Evolutionary conservation across 2,113 vertebrate species (phyloP).

Genomic region (Trogon surrucura): DNA sequence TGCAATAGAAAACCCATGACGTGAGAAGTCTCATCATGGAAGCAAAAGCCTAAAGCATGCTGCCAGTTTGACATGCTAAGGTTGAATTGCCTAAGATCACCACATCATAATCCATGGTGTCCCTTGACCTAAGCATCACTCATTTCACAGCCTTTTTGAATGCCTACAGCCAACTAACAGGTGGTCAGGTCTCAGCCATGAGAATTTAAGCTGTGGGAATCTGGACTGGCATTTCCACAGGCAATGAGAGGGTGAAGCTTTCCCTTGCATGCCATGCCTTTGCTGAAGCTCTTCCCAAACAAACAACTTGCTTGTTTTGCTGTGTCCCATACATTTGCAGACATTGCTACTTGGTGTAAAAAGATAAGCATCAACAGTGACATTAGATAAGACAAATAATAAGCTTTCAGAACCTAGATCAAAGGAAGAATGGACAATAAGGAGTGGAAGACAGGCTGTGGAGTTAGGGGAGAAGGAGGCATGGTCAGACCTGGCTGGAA

Average conservation of each 20-base stretch:
- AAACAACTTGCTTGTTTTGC: background rate
- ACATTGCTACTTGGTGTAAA: background rate
- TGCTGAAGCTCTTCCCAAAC: conserved; percentile 5
- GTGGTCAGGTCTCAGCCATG: background rate
- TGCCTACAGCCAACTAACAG: background rate
- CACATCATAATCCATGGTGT: background rate
- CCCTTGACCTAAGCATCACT: background rate
- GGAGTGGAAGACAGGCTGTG: background rate
- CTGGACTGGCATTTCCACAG: background rate
- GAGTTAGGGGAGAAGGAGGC: background rate
- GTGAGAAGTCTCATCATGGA: background rate
- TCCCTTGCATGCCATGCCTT: background rate
- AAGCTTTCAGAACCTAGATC: background rate
- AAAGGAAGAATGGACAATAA: background rate
- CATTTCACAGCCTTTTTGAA: background rate
- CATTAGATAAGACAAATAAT: background rate
- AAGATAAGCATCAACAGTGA: background rate
- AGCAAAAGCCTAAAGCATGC: background rate
- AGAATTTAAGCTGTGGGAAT: background rate
- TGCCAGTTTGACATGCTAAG: background rate
- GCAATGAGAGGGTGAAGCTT: background rate
- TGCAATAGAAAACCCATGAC: background rate
- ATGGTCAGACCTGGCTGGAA: background rate
- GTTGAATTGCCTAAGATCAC: background rate
- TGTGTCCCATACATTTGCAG: background rate